Evolutionary conservation across 2,113 vertebrate species (phyloP).

Genomic region (Alouatta palliata): DNA sequence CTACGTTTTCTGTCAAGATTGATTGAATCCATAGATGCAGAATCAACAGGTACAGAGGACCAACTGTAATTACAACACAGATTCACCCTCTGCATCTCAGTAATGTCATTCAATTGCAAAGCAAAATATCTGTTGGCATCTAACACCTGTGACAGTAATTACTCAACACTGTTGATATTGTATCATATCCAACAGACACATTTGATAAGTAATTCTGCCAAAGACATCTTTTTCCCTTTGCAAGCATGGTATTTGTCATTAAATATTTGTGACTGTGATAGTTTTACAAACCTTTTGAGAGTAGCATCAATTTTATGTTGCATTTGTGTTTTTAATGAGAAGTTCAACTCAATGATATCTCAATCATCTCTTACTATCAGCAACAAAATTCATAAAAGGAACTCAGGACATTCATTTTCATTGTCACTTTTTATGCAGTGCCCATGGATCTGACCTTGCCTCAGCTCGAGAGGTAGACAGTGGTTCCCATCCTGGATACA

Average conservation of each 20-base stretch:
- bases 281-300: neutral
- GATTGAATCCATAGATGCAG: neutral
- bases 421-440: neutral
- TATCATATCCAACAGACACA: neutral
- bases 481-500: neutral
- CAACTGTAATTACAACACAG: neutral
- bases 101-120: neutral
- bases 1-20: neutral
- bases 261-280: neutral
- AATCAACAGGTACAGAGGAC: neutral
- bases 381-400: neutral
- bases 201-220: neutral
- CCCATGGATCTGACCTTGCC: neutral
- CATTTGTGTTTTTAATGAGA: neutral
- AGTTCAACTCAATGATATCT: neutral
- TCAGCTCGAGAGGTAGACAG: neutral
- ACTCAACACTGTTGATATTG: neutral
- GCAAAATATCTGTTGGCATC: neutral
- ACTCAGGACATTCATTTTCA: neutral
- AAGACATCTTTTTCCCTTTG: neutral
- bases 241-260: neutral
- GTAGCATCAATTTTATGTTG: neutral
- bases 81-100: neutral
- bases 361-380: neutral
- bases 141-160: neutral